Base-by-base conservation (phyloP, 2,113 vertebrate genomes). In the Conger conger region DNA sequence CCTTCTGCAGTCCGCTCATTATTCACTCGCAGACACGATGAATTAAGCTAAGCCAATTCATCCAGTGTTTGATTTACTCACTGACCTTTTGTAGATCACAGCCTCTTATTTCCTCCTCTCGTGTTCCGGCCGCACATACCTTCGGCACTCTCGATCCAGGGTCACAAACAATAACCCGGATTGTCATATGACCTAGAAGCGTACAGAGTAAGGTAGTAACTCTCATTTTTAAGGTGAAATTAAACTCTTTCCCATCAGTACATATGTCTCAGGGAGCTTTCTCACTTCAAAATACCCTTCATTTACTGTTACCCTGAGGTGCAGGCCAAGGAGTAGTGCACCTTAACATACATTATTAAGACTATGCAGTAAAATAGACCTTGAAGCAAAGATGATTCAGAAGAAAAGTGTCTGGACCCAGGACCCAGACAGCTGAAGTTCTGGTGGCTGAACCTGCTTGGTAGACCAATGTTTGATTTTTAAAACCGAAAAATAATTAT, bases 1-100 rank as follows among this genome's bases (percentile, higher is more conserved):
- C 89, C 38, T 77, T 89, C 87, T 88, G 76, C 35, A 8, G 60
- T 85, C 81, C 83, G 81, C 54, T 89, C 86, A 87, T 76, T 83
- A 81, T 2, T 76, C 63, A 76, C 81, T 60, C 81, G 83, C 63
- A 83, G 82, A 85, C 87, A 85, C 86, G 85, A 60, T 83, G 38
- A 79, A 79, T 79, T 38, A 79, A 79, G 38, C 35, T 27, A 38
- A 38, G 35, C 20, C 23, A 17, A 80, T 50, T 45, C 27, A 80
- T 33, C 79, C 42, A n/a, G 42, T 2, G 38, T 37, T 80, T 42
- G 79, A 80, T 80, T 80, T 45, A 53, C 79, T 50, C 38, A 15
- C 79, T 50, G 36, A 80, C 79, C 42, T 50, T 80, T 80, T 20
- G 20, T 33, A 80, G 17, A 78, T 37, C 20, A 50, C 77, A 50